phyloP scores from a whole-genome alignment of 1,140 invertebrate genomes.

The Cepaea nemoralis region DNA sequence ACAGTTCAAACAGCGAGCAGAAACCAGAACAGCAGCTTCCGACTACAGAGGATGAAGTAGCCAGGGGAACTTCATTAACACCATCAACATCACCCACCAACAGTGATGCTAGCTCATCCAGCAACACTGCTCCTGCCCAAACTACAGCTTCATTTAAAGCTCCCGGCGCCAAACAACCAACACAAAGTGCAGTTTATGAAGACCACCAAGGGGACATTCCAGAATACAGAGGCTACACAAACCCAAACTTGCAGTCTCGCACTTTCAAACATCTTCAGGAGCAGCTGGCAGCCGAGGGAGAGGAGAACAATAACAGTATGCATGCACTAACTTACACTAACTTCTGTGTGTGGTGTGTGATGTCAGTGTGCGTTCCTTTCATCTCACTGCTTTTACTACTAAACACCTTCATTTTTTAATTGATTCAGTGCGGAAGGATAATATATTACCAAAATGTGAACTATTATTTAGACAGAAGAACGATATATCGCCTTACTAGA shows the following conservation, averaged over 20 bases:
- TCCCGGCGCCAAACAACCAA: not conserved
- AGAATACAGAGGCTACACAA: conserved; percentile 60
- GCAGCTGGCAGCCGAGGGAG: conserved; percentile 43
- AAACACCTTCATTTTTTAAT: too few species aligned
- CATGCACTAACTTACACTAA: not conserved
- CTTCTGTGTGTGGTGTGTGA: not conserved
- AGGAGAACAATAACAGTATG: conserved; percentile 25
- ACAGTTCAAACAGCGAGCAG: conserved; percentile 53
- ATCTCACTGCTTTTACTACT: too few species aligned
- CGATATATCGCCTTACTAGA: too few species aligned
- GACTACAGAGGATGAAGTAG: not conserved
- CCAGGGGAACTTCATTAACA: not conserved
- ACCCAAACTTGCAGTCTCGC: conserved; percentile 65
- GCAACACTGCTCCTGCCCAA: not conserved
- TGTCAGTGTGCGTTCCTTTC: too few species aligned
- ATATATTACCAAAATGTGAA: too few species aligned
- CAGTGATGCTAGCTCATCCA: not conserved
- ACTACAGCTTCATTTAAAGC: not conserved
- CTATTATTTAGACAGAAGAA: too few species aligned
- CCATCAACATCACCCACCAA: not conserved
- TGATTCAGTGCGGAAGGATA: too few species aligned
- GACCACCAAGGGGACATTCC: conserved; percentile 54
- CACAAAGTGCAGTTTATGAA: conserved; percentile 46
- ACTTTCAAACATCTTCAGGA: conserved; percentile 64
- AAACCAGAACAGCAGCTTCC: conserved; percentile 38